Evolutionary conservation across 2,797 vertebrate species (phyloP).

Genomic region (Acomys russatus): DNA sequence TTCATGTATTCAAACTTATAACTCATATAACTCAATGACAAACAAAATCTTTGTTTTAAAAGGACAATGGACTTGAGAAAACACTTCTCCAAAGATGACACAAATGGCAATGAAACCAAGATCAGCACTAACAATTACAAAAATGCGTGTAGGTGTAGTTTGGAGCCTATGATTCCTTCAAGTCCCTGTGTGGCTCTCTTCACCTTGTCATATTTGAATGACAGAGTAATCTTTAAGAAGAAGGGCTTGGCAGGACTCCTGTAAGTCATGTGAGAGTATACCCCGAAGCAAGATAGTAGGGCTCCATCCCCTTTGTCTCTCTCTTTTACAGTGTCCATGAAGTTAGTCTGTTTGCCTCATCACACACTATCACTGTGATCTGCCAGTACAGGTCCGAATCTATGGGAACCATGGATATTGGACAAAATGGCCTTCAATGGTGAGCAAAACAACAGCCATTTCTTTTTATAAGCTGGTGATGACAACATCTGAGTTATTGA

Average conservation of each 20-base stretch:
- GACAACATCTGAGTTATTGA: background rate
- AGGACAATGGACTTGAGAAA: background rate
- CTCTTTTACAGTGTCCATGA: background rate
- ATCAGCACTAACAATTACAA: background rate
- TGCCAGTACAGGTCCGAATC: background rate
- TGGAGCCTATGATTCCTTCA: background rate
- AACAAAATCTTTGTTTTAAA: background rate
- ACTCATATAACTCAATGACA: background rate
- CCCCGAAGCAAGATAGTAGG: background rate
- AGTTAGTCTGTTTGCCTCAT: background rate
- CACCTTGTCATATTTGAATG: background rate
- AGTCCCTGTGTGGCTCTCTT: fast-evolving
- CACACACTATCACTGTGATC: background rate
- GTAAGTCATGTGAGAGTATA: no score
- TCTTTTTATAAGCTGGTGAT: background rate
- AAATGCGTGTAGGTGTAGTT: background rate
- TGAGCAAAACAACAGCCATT: background rate
- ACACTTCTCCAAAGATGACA: background rate
- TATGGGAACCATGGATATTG: no score
- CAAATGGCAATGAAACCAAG: background rate
- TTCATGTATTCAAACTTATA: background rate
- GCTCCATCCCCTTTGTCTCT: background rate
- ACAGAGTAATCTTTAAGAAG: background rate
- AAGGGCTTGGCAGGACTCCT: no score
- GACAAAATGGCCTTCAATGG: background rate